Conservation (phyloP, 2,888 invertebrate genomes). For the Steinernema hermaphroditum region DNA sequence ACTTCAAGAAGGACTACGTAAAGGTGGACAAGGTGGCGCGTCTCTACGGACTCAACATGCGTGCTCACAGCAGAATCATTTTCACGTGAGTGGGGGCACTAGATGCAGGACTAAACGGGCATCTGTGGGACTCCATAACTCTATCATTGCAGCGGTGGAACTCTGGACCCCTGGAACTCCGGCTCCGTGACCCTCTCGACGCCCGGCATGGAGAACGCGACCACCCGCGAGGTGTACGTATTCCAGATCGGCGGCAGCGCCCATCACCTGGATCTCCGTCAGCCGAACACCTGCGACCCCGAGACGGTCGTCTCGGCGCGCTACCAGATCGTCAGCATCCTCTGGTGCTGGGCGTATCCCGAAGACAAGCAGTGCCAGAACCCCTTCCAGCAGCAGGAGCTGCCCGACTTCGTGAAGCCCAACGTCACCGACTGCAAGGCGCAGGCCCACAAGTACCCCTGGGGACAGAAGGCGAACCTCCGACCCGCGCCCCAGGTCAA, state of each 20-base stretch:
- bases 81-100: constrained; percentile 46
- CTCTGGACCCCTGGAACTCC: constrained; percentile 70
- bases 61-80: constrained; percentile 50
- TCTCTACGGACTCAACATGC: constrained; percentile 50
- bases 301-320: constrained; percentile 49
- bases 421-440: background rate
- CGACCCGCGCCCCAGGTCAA: background rate
- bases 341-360: constrained; percentile 30
- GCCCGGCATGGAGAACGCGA: constrained; percentile 33
- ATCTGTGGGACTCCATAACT: background rate
- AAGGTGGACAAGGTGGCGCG: constrained; percentile 45
- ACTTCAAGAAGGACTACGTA: constrained; percentile 43
- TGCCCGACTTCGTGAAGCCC: constrained; percentile 30
- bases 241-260: constrained; percentile 41
- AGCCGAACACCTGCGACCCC: constrained; percentile 61
- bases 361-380: background rate
- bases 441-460: constrained; percentile 25
- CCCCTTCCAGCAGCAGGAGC: constrained; percentile 16
- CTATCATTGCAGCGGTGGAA: constrained; percentile 67
- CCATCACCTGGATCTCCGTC: constrained; percentile 66
- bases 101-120: no score
- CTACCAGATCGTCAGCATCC: constrained; percentile 35
- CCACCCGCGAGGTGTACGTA: constrained; percentile 32
- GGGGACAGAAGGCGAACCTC: constrained; percentile 11
- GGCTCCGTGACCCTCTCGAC: constrained; percentile 55